phyloP scores from a whole-genome alignment of 37 sponge, comb jelly and placozoan species.

The Hormiphora californensis region DNA sequence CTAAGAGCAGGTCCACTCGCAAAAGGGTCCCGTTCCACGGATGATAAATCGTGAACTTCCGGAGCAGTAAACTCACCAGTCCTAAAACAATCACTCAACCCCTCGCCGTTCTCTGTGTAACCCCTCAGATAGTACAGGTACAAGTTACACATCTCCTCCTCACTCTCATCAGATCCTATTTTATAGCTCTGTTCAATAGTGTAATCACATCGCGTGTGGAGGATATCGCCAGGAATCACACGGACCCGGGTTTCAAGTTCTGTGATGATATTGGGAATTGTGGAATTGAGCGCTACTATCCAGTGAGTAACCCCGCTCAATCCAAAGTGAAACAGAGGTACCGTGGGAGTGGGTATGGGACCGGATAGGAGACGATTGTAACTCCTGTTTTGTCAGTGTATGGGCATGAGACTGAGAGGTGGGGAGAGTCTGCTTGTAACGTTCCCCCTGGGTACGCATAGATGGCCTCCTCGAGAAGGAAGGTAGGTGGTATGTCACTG shows the following conservation, averaged over 20 bases:
- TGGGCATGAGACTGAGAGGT: too few relatives aligned
- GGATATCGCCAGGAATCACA: neutral
- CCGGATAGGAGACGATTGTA: too few relatives aligned
- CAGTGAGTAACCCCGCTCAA: neutral
- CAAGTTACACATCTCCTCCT: neutral
- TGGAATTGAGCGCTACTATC: neutral
- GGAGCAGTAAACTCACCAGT: neutral
- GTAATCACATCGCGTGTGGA: neutral
- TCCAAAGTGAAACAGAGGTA: neutral
- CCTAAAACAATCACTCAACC: neutral
- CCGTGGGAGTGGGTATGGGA: neutral
- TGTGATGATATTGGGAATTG: neutral
- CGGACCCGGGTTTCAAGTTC: neutral
- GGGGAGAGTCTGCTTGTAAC: too few relatives aligned
- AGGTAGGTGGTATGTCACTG: too few relatives aligned
- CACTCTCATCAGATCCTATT: neutral
- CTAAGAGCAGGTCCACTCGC: neutral
- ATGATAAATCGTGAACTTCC: neutral
- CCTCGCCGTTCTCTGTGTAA: neutral
- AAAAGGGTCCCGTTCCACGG: neutral
- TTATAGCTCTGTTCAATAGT: neutral
- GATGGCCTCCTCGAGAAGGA: too few relatives aligned
- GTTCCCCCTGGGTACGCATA: too few relatives aligned
- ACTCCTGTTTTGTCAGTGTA: too few relatives aligned
- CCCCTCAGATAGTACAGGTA: neutral